Base-by-base conservation (phyloP, 2,888 invertebrate species). In the Thecocarcelia acutangulata region DNA sequence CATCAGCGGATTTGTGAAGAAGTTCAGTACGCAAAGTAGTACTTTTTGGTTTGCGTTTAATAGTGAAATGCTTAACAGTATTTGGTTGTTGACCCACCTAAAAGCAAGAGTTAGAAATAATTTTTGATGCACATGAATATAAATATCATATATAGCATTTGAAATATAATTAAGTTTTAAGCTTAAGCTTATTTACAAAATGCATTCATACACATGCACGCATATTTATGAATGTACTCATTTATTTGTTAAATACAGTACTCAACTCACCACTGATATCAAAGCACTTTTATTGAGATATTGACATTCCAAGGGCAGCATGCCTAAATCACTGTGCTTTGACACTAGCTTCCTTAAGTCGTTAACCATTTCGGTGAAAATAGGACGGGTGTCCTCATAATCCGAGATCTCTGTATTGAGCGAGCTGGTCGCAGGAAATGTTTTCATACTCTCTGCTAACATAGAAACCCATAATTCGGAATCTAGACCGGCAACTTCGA, bases 381-480 rank as follows among this genome's bases (percentile, higher is more conserved):
- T 97, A 19, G 96, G 95, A 85, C 96, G 93, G 33, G 97, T 97
- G 88, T 97, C 97, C 86, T 97, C 97, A 84, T 96, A 94, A 90
- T 97, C 96, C 63, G 94, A 92, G 87, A 97, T 95, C 91, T 97
- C 96, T 44, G 97, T 96, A 89, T 97, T 98, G 74, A 98, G 93
- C 42, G 96, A 95, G 33, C 97, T 97, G 0, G 95, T 94, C 0
- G 96, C 94, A 0, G 98, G 98, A 89, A 96, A 97, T 0, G 97
- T 97, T 90, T 97, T 97, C 92, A 98, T 95, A 84, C 97, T 96
- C 92, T 98, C 98, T 2, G 97, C 98, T 84, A 98, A 92, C 97
- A 98, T 98, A 5, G 97, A 96, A 42, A 98, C 98, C 98, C 98
- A 98, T 86, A 98, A 93, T 90, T 99, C 98, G 11, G 97, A 96